phyloP scores from a whole-genome alignment of 2,113 vertebrate genomes.

The Tyrannus savana region DNA sequence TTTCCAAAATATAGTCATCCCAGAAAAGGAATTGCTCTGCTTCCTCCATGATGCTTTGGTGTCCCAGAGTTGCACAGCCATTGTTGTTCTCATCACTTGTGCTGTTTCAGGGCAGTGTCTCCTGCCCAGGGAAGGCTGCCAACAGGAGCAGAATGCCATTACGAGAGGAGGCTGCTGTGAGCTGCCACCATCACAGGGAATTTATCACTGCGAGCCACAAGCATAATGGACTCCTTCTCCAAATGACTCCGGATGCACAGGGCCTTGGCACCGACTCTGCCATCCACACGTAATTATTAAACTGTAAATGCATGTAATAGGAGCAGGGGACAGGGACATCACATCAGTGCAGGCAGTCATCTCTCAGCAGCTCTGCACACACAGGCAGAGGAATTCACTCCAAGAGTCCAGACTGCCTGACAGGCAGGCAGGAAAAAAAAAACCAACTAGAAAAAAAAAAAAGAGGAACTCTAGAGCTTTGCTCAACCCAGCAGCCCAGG shows the following conservation, averaged over 20 bases:
- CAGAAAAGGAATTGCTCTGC: neutral
- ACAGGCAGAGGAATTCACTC: slow-evolving; percentile 30
- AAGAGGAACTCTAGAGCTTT: neutral
- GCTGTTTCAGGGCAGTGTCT: slow-evolving; percentile 20
- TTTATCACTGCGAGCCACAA: slow-evolving; percentile 85
- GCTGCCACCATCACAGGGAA: slow-evolving; percentile 83
- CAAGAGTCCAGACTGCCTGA: slow-evolving; percentile 52
- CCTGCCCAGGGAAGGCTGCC: slow-evolving; percentile 77
- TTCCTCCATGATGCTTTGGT: neutral
- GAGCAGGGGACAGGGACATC: slow-evolving; percentile 34
- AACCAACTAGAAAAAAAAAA: neutral
- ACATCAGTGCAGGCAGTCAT: neutral
- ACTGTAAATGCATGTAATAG: slow-evolving; percentile 28
- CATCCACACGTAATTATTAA: slow-evolving; percentile 70
- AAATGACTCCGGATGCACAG: slow-evolving; percentile 87
- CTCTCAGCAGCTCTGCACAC: slow-evolving; percentile 3
- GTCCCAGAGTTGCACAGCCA: neutral
- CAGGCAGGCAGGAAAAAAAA: neutral
- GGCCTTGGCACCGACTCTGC: slow-evolving; percentile 73
- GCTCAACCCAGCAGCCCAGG: neutral
- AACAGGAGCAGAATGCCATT: slow-evolving; percentile 93
- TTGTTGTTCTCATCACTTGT: slow-evolving; percentile 8
- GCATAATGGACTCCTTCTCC: slow-evolving; percentile 88
- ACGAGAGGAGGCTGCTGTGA: slow-evolving; percentile 80
- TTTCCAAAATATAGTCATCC: neutral